A percentile compares a stretch with the other conserved stretches of the same genome.
Evolutionary conservation across 1,140 invertebrate genomes (phyloP).

Genomic region (Samia ricini): DNA sequence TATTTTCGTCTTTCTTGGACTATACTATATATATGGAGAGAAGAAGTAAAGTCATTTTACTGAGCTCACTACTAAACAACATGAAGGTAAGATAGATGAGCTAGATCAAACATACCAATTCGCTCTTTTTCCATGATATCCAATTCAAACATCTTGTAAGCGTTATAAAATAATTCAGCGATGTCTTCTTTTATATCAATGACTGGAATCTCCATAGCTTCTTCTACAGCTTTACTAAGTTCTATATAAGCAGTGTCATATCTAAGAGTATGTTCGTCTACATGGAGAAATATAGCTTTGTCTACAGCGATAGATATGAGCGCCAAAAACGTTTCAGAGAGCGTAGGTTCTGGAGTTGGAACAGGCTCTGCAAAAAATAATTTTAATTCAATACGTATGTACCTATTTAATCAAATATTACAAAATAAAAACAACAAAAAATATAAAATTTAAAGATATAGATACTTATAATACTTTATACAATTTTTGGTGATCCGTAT

Average conservation of each 20-base stretch:
- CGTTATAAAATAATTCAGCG: constrained; percentile 40
- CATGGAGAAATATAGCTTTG: constrained; percentile 53
- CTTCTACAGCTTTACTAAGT: constrained; percentile 51
- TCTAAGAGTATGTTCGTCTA: constrained; percentile 40
- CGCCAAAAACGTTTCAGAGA: constrained; percentile 45
- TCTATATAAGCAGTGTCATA: constrained; percentile 67
- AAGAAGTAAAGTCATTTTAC: too few species aligned
- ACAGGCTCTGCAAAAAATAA: constrained; percentile 44
- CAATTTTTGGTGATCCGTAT: too few species aligned
- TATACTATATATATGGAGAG: too few species aligned
- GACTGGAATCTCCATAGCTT: constrained; percentile 66
- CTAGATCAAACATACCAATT: constrained; percentile 34
- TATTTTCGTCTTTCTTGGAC: too few species aligned
- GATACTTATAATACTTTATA: too few species aligned
- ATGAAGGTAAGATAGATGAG: background rate
- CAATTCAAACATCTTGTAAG: constrained; percentile 55
- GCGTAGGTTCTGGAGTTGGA: constrained; percentile 51
- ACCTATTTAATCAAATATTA: too few species aligned
- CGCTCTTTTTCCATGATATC: constrained; percentile 56
- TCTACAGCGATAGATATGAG: constrained; percentile 57
- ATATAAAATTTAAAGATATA: too few species aligned
- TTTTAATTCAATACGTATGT: background rate
- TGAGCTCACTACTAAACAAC: too few species aligned
- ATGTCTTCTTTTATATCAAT: constrained; percentile 58
- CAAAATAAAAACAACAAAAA: too few species aligned